Evolutionary conservation across 2,113 vertebrate genomes (phyloP).

Genomic region (Pelecanoides urinatrix): DNA sequence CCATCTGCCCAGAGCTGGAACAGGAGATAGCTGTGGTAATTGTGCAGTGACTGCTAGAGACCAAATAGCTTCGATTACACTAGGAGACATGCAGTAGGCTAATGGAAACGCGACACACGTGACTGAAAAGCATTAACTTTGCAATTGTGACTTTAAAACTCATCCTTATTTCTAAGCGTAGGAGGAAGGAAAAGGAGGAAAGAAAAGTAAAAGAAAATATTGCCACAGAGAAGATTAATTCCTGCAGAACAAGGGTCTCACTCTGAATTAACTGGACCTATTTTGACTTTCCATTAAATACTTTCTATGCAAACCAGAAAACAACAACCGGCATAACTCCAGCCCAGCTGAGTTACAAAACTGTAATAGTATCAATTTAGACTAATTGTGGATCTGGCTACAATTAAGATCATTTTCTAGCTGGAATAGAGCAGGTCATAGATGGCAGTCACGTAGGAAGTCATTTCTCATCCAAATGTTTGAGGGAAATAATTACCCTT

Average conservation of each 20-base stretch:
- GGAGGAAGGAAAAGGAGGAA: not conserved
- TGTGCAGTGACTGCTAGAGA: not conserved
- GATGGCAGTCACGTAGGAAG: not conserved
- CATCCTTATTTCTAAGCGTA: not conserved
- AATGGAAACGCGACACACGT: fast-evolving
- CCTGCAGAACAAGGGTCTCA: not conserved
- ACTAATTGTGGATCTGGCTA: not conserved
- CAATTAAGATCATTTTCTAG: not conserved
- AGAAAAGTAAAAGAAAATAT: not conserved
- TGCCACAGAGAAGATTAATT: not conserved
- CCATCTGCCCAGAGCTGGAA: not conserved
- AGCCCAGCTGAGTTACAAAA: not conserved
- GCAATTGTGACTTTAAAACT: not conserved
- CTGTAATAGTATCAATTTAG: not conserved
- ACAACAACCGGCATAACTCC: not conserved
- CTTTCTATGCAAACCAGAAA: not conserved
- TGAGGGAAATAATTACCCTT: not conserved
- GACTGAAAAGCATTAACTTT: not conserved
- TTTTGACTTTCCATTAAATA: not conserved
- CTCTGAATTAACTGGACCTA: not conserved
- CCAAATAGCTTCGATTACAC: not conserved
- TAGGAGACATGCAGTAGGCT: not conserved
- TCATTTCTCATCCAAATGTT: not conserved
- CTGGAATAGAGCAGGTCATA: not conserved
- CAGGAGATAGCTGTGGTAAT: not conserved